Conservation (phyloP, 2,797 vertebrate genomes). For the Poliocrania exsul region DNA sequence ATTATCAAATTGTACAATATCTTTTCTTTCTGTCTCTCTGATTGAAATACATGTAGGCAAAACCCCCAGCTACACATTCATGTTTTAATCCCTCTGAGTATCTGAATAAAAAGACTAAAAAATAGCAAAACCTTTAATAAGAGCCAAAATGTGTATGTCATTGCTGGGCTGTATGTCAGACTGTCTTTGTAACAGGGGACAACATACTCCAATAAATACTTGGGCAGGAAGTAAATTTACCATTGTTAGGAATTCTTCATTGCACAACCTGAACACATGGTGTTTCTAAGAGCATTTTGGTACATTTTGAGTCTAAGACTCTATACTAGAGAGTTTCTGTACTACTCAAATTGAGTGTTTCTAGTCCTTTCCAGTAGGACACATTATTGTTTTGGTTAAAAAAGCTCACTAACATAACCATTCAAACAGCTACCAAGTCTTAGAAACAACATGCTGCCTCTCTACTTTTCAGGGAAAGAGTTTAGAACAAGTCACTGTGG, state of each 20-base stretch:
- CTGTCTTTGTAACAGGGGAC: background rate
- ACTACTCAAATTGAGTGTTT: background rate
- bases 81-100: background rate
- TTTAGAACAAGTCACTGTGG: background rate
- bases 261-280: background rate
- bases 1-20: background rate
- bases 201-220: accelerated
- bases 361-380: background rate
- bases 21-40: background rate
- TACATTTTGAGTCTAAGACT: background rate
- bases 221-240: background rate
- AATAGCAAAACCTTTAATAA: background rate
- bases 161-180: background rate
- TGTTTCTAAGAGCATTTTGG: background rate
- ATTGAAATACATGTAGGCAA: background rate
- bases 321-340: background rate
- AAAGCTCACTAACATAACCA: background rate
- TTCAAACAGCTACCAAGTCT: background rate
- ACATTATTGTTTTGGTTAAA: background rate
- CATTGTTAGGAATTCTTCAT: background rate
- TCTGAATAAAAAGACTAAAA: background rate
- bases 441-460: background rate
- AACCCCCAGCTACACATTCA: accelerated
- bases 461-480: background rate
- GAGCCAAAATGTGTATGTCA: background rate